A percentile compares a stretch with the other conserved stretches of the same genome.
Conservation (phyloP, 1,140 invertebrate genomes). For the Aphidius gifuensis region DNA sequence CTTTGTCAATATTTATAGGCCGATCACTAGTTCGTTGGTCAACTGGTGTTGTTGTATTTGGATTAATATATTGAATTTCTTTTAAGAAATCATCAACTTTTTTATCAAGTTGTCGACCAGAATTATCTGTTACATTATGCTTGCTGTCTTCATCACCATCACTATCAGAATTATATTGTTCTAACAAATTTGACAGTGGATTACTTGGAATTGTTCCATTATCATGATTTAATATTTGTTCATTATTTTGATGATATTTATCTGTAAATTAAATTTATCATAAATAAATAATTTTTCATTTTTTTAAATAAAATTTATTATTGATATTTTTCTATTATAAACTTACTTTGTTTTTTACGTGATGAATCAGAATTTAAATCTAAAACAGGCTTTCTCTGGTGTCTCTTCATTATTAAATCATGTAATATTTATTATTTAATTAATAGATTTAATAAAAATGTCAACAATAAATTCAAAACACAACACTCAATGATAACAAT, state of each 20-base stretch:
- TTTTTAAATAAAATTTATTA: no score
- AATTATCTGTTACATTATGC: no score
- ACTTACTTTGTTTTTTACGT: no score
- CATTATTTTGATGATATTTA: constrained; percentile 40
- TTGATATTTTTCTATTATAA: no score
- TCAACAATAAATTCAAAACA: not conserved
- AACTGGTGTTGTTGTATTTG: constrained; percentile 29
- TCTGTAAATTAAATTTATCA: constrained; percentile 31
- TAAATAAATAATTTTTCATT: not conserved
- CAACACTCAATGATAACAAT: not conserved
- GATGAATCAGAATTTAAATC: constrained; percentile 38
- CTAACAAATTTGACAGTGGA: constrained; percentile 49
- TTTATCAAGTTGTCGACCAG: constrained; percentile 37
- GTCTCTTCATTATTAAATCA: constrained; percentile 28
- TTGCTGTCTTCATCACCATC: constrained; percentile 37
- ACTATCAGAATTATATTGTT: constrained; percentile 53
- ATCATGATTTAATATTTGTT: constrained; percentile 29
- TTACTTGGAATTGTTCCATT: constrained; percentile 42
- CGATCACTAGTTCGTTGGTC: constrained; percentile 3
- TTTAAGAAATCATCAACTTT: constrained; percentile 56
- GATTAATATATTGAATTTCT: constrained; percentile 50
- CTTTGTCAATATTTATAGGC: not conserved
- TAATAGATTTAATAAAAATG: not conserved
- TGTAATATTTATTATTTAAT: constrained; percentile 30
- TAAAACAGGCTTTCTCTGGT: constrained; percentile 45